Evolutionary conservation across 2,797 vertebrate genomes (phyloP).

Genomic region (Phalanger gymnotis): DNA sequence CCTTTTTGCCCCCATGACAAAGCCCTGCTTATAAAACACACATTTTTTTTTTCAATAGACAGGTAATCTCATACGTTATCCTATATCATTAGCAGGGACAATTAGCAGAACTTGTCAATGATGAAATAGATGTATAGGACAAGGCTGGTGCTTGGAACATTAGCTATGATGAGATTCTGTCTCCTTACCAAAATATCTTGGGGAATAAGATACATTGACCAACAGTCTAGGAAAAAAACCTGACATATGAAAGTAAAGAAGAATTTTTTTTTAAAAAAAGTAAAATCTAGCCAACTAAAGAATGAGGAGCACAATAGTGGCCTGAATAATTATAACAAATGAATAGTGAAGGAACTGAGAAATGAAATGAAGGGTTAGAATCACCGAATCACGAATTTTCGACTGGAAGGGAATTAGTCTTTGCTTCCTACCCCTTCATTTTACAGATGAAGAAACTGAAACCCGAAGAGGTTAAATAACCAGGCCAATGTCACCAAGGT

Average conservation of each 20-base stretch:
- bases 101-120: neutral
- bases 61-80: neutral
- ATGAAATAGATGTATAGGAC: neutral
- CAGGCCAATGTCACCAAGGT: neutral
- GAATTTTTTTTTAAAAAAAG: neutral
- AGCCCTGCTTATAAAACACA: neutral
- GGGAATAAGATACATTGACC: neutral
- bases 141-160: neutral
- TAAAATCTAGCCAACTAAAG: neutral
- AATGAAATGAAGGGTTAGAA: neutral
- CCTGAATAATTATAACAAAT: neutral
- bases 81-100: neutral
- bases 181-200: neutral
- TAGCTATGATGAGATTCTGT: neutral
- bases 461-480: neutral
- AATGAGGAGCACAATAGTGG: neutral
- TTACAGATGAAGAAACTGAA: neutral
- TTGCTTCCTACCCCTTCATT: neutral
- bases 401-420: neutral
- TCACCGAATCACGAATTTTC: neutral
- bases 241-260: neutral
- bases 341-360: neutral
- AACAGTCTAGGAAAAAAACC: neutral
- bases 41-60: neutral
- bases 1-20: neutral